Conservation (phyloP, 2,797 vertebrate species). For the Phoxinus dragarum region DNA sequence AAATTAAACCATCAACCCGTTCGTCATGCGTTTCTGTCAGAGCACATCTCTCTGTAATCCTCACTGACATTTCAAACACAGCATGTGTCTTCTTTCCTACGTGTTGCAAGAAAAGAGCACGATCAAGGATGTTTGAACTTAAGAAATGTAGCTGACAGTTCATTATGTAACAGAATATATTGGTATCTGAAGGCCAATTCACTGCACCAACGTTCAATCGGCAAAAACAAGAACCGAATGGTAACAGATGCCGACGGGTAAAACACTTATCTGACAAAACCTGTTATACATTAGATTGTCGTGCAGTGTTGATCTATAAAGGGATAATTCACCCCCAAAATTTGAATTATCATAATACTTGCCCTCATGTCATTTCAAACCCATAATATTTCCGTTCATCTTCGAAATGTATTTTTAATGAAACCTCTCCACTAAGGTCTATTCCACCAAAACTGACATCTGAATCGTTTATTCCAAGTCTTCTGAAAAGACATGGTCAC, state of each 20-base stretch:
- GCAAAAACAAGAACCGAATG: background rate
- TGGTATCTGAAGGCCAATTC: background rate
- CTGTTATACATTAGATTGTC: background rate
- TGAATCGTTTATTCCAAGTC: background rate
- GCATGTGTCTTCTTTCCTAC: conserved; percentile 5
- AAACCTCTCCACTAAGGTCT: background rate
- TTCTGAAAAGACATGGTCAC: background rate
- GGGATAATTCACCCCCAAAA: background rate
- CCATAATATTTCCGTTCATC: background rate
- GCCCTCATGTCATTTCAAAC: background rate
- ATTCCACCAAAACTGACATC: background rate
- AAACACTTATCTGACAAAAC: background rate
- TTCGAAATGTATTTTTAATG: background rate
- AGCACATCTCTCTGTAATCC: conserved; percentile 10
- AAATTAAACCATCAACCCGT: conserved; percentile 28
- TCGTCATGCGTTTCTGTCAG: conserved; percentile 4
- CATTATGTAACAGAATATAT: background rate
- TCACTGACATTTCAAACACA: conserved; percentile 32
- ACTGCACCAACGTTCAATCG: background rate
- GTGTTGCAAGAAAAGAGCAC: conserved; percentile 4
- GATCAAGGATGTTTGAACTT: conserved; percentile 9
- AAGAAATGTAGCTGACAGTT: conserved; percentile 2
- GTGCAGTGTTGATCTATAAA: background rate
- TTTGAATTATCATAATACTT: background rate
- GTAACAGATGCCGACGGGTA: background rate